Evolutionary conservation across 2,888 invertebrate species (phyloP), one percentile per base, ranked within the genome.

Genomic region (Cataglyphis albicans): DNA sequence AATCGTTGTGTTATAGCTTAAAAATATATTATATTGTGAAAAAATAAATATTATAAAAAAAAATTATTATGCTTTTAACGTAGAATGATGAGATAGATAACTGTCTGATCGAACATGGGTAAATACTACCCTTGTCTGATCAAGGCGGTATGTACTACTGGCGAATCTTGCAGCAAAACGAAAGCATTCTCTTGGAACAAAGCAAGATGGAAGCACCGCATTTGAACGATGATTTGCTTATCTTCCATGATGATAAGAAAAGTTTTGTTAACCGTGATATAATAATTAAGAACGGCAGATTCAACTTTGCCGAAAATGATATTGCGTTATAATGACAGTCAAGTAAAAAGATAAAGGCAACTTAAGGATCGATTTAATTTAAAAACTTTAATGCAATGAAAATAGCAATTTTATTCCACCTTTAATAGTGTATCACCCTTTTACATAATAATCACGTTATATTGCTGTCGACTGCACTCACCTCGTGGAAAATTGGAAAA

Each of bases 61-160:
- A 12, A 12, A 76, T 35, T 35, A n/a, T 15, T 10, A 15, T 15
- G 12, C 0, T 18, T 57, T 75, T 52, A 52, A 21, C 18, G 32
- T 12, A 41, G 35, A 44, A 32, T 44, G 52, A 61, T 48, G 29
- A 44, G n/a, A 35, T 61, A 25, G 84, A 29, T 84, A 88, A 86
- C 67, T 88, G 88, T 84, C 86, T 88, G 88, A 88, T 82, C 81
- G 83, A 52, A 84, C 4, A 63, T 63, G 6, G n/a, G 59, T n/a
- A 29, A 80, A 1, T 76, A 80, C 83, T 61, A 86, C 84, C 75
- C 52, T 41, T 15, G 88, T 52, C 82, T 48, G 88, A 73, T 12
- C 73, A 18, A 18, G 29, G 18, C 15, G 55, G 21, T 38, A 57
- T 10, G 32, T 78, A 72, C 84, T 88, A 88, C 83, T 88, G 21